Base-by-base conservation (phyloP, 2,888 invertebrate genomes). In the Urechis unicinctus region DNA sequence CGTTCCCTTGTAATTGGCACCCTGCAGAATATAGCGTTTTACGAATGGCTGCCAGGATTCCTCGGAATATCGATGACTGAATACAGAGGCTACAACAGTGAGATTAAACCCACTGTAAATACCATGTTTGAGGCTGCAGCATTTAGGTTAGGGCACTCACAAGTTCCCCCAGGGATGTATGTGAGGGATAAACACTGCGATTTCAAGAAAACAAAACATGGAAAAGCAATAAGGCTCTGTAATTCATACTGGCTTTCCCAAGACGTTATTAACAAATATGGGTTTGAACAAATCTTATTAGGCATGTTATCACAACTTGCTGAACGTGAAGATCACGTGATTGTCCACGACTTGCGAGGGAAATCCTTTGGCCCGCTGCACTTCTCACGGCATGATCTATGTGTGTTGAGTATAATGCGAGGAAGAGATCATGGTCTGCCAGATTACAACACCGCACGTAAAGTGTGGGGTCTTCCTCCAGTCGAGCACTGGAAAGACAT, bases 241-340 rank as follows among this genome's bases (percentile, higher is more conserved):
- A 89, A 94, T 53, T 92, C 94, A 3, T 98, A 95, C 93, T 97
- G 96, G 95, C 92, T 95, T 77, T 91, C 95, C 9, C 94, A 81
- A 81, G 0, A 86, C 89, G 45, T 83, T 97, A 21, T 97, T 97
- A 72, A 81, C 82, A 28, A 85, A 91, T 73, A 74, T 63, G 85
- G 88, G 0, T 81, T 95, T 43, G 95, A 96, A 79, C 91, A 95
- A 75, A 85, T 96, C 26, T 81, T 97, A 1, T 86, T 94, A 85
- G 97, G 97, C 0, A 87, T 98, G 86, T 83, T 91, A 0, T 93
- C 95, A 0, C 97, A 98, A 78, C 82, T 96, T 45, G 91, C 95
- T 0, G 98, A 98, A 77, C 84, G 88, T 45, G 97, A 97, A 77
- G 98, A 98, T 75, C 87, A 90, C 0, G 83, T 93, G 0, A 82